Evolutionary conservation across 2,888 invertebrate species (phyloP).

Genomic region (Eilema sororculum): DNA sequence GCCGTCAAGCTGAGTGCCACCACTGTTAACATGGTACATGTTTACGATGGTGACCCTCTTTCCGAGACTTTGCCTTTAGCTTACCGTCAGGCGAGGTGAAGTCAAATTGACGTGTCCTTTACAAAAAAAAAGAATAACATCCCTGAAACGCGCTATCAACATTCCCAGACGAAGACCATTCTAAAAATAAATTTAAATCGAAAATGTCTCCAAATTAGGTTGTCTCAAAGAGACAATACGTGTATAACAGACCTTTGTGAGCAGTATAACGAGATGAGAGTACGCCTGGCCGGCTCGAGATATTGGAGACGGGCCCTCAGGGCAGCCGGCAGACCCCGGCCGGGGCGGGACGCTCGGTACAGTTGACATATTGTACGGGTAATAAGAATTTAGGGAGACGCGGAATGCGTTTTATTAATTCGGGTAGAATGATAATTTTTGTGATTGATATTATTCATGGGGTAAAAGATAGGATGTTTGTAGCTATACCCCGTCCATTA

Average conservation of each 20-base stretch:
- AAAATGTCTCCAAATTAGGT: slow-evolving; percentile 23
- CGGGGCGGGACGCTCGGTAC: slow-evolving; percentile 4
- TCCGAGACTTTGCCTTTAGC: no score
- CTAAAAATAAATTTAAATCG: slow-evolving; percentile 21
- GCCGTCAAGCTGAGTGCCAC: no score
- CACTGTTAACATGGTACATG: no score
- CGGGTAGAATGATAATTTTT: not conserved
- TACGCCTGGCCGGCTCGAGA: slow-evolving; percentile 57
- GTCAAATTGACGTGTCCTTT: no score
- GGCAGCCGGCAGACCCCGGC: slow-evolving; percentile 22
- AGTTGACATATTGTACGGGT: slow-evolving; percentile 17
- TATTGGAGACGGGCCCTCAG: slow-evolving; percentile 57
- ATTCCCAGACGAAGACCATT: slow-evolving; percentile 5
- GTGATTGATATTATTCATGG: not conserved
- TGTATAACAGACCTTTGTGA: slow-evolving; percentile 37
- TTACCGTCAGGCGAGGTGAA: no score
- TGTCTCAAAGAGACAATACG: slow-evolving; percentile 22
- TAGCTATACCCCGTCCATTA: no score
- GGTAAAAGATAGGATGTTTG: no score
- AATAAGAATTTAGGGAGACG: slow-evolving; percentile 12
- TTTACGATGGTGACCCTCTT: no score
- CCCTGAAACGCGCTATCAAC: not conserved
- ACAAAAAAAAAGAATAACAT: no score
- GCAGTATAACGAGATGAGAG: slow-evolving; percentile 57
- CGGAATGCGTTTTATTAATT: slow-evolving; percentile 5